Base-by-base conservation (phyloP, 2,113 vertebrate species). In the Pipra filicauda region DNA sequence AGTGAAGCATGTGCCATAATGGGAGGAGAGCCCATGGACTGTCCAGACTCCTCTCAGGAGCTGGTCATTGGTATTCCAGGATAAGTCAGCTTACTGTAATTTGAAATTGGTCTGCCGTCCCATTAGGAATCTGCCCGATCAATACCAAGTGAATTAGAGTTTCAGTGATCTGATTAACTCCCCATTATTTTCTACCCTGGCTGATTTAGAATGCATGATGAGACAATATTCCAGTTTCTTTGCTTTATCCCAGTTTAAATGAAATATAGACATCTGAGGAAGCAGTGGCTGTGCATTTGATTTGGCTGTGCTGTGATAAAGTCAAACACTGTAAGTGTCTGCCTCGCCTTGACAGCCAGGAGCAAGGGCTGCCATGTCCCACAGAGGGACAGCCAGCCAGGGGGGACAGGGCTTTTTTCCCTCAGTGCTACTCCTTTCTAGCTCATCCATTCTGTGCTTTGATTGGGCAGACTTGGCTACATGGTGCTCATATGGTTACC, bases 121-220 rank as follows among this genome's bases (percentile, higher is more conserved):
- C 98, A 99, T 99, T 99, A 99, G 98, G 98, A 98, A 99, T 98
- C 98, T 97, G 97, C 89, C 80, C 93, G 98, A 99, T 99, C 99
- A 98, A 99, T 99, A 99, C 73, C 97, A 98, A 99, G 98, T 99
- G 98, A 99, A 99, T 99, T 98, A 99, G 98, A 99, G 98, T 98
- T 98, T 98, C 97, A 95, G 98, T 99, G 99, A 99, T 99, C 99
- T 99, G 98, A 99, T 99, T 99, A 99, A 99, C 99, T 99, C 98
- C 98, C 98, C 98, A 99, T 99, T 99, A 99, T 99, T 99, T 99
- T 98, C 98, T 98, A 97, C 97, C 97, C 96, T 93, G 97, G 95
- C 98, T 98, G 98, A 98, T 99, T 99, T 98, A 98, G 98, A 98
- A 99, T 98, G 98, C 98, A 98, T 94, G 98, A 99, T 98, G 98